Evolutionary conservation across 2,797 vertebrate species (phyloP).

Genomic region (Pantherophis alleghaniensis): DNA sequence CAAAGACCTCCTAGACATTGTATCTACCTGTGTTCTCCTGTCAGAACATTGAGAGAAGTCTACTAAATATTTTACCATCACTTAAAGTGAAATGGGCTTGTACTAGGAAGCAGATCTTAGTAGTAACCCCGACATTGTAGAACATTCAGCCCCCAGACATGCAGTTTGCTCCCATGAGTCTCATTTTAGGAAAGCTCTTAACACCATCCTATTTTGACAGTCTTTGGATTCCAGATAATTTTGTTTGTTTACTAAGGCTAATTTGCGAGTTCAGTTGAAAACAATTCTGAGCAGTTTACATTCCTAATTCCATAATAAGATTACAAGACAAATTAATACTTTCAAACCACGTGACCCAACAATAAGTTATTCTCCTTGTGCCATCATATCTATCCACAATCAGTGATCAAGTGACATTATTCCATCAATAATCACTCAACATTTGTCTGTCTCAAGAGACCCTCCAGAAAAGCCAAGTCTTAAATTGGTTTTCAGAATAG

Average conservation of each 20-base stretch:
- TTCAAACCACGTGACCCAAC: background rate
- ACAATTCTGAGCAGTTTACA: background rate
- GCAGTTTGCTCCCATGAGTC: background rate
- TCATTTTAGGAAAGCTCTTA: background rate
- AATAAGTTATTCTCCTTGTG: background rate
- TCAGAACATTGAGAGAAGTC: background rate
- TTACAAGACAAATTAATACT: background rate
- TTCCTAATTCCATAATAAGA: background rate
- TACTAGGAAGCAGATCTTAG: background rate
- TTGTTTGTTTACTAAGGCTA: background rate
- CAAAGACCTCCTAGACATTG: background rate
- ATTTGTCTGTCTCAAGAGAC: background rate
- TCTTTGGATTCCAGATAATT: background rate
- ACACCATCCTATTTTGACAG: background rate
- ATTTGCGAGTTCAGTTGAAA: background rate
- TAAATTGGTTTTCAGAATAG: background rate
- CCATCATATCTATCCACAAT: background rate
- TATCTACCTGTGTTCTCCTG: background rate
- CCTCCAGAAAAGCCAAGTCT: background rate
- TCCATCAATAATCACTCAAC: background rate
- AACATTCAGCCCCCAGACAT: background rate
- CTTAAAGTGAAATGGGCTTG: background rate
- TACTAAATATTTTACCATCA: background rate
- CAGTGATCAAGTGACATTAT: background rate
- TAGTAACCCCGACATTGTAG: background rate